phyloP scores from a whole-genome alignment of 2,888 invertebrate species.

The Julus scanicus region DNA sequence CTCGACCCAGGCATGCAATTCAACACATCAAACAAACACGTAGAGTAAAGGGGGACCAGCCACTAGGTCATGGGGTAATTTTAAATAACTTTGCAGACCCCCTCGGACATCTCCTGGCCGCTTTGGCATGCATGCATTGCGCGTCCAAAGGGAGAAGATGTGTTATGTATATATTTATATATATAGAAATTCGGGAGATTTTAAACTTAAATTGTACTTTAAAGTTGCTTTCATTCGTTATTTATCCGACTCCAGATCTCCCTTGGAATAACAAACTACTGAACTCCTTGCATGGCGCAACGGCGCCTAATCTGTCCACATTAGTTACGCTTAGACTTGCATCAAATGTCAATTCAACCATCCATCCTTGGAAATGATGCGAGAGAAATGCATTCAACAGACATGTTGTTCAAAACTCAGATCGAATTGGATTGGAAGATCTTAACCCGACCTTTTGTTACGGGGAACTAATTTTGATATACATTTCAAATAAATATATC shows the following conservation, averaged over 20 bases:
- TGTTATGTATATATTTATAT: slow-evolving; percentile 25
- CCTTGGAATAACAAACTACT: neutral
- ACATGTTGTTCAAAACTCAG: too few relatives aligned
- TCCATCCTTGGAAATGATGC: too few relatives aligned
- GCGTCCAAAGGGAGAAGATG: neutral
- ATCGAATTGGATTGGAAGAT: too few relatives aligned
- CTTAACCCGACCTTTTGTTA: too few relatives aligned
- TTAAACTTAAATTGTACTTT: slow-evolving; percentile 12
- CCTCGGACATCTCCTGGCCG: neutral
- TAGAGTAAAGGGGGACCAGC: neutral
- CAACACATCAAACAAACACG: slow-evolving; percentile 14
- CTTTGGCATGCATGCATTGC: slow-evolving; percentile 6
- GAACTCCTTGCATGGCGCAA: neutral
- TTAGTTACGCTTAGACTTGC: too few relatives aligned
- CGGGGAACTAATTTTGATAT: too few relatives aligned
- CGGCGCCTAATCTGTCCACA: neutral
- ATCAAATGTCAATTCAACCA: too few relatives aligned
- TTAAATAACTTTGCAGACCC: neutral
- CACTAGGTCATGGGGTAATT: neutral
- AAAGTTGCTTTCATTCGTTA: neutral
- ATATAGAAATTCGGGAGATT: neutral
- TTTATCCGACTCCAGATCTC: slow-evolving; percentile 16
- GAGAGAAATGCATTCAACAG: too few relatives aligned
- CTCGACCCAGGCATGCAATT: neutral
- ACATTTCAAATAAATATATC: too few relatives aligned